Evolutionary conservation across 2,113 vertebrate species (phyloP).

Genomic region (Isichthys henryi): DNA sequence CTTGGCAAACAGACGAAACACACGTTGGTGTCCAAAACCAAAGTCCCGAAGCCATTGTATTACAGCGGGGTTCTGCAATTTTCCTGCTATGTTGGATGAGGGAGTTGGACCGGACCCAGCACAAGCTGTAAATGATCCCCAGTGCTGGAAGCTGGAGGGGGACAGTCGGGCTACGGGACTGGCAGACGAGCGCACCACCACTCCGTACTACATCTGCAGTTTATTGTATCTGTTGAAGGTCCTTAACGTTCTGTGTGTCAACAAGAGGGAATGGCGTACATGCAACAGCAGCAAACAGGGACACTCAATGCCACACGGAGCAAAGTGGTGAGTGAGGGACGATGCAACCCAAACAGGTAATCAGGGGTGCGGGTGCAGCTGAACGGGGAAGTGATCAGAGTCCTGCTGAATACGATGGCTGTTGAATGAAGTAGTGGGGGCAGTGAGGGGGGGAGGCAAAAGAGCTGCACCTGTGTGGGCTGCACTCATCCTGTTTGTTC

Average conservation of each 20-base stretch:
- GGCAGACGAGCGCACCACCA: slow-evolving; percentile 11
- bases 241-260: not conserved
- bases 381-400: not conserved
- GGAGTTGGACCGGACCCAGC: not conserved
- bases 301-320: not conserved
- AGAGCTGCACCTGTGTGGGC: slow-evolving; percentile 59
- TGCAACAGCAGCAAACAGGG: not conserved
- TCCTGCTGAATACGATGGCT: slow-evolving; percentile 13
- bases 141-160: too few relatives aligned
- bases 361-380: not conserved
- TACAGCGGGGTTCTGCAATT: not conserved
- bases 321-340: not conserved
- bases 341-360: slow-evolving; percentile 15
- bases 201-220: not conserved
- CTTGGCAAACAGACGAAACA: slow-evolving; percentile 15
- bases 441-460: not conserved
- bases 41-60: slow-evolving; percentile 13
- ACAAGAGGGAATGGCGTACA: not conserved
- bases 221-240: not conserved
- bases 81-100: not conserved
- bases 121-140: not conserved
- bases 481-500: slow-evolving; percentile 62
- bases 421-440: slow-evolving; percentile 15
- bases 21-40: not conserved
- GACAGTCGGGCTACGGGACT: not conserved